Evolutionary conservation across 2,113 vertebrate species (phyloP), one percentile per base, ranked within the genome.

Genomic region (Hystrix cristata): DNA sequence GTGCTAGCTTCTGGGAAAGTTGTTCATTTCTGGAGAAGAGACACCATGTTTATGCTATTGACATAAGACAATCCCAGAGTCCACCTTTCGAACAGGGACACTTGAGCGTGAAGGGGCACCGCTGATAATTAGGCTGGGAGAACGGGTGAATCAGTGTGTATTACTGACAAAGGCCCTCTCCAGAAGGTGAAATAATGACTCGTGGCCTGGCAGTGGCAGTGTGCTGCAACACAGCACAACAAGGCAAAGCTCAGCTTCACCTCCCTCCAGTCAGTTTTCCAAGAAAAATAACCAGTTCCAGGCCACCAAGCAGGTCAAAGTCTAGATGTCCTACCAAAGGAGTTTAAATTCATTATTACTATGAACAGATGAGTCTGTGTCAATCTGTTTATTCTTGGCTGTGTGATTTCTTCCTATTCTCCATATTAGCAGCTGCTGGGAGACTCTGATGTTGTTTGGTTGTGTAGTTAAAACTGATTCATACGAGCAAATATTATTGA

Each of bases 51-150:
- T 67, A n/a, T 48, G 53, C 18, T 57, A 6, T 13, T 5, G 53
- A 5, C 12, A 9, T 18, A n/a, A 80, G 51, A 19, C 0, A 2
- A 38, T 34, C 25, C 0, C 18, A 5, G 1, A 25, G 27, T 25
- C 15, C 13, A 16, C 83, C 90, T 46, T 62, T 74, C 48, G 27
- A 46, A 59, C 38, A 19, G 25, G 34, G 69, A 18, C 81, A 57
- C 60, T 2, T 46, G 65, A 69, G 27, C 29, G 31, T 12, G 7
- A 27, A 25, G 72, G 19, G n/a, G 67, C 60, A 18, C 46, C 27
- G 1, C 5, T 9, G 46, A 3, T 71, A 13, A 19, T 38, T 19
- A 43, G 11, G 5, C 1, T 62, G 11, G 53, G 31, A 46, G n/a
- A 74, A 23, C 53, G 38, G 64, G 25, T 62, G 29, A 48, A 8